These are phyloP conservation scores for Candidula unifasciata DNA, from an alignment of 2,888 invertebrate species.

Conservation along the genomic window DNA sequence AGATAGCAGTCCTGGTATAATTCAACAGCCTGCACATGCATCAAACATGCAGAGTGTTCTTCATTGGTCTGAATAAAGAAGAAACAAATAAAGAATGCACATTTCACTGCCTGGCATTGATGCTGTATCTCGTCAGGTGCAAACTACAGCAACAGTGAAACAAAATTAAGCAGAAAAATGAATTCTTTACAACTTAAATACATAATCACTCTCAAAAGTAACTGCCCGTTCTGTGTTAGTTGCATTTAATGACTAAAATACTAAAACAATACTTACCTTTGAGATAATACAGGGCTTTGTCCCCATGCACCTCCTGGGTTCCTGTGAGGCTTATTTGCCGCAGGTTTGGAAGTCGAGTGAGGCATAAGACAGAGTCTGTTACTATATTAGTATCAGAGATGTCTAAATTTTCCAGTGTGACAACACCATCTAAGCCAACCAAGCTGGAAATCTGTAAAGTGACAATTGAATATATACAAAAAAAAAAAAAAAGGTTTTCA, in stretches of 20 bases:
- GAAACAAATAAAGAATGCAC: too few species aligned
- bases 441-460: constrained; percentile 66
- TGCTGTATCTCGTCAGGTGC: too few species aligned
- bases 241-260: not conserved
- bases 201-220: too few species aligned
- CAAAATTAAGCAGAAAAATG: too few species aligned
- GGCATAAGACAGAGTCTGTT: constrained; percentile 69
- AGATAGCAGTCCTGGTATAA: too few species aligned
- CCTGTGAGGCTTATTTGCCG: constrained; percentile 69
- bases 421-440: constrained; percentile 68
- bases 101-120: too few species aligned
- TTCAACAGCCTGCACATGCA: too few species aligned
- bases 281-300: constrained; percentile 69
- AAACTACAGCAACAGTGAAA: too few species aligned
- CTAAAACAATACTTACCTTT: constrained; percentile 55
- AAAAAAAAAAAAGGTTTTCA: too few species aligned
- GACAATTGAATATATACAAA: not conserved
- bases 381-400: constrained; percentile 70
- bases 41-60: too few species aligned
- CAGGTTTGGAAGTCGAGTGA: constrained; percentile 62
- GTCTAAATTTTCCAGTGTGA: constrained; percentile 66
- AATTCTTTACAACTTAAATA: too few species aligned
- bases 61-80: too few species aligned
- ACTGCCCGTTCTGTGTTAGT: not conserved
- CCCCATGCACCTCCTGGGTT: constrained; percentile 71